phyloP scores from a whole-genome alignment of 23 tunicate species.

The Ascidia mentula region DNA sequence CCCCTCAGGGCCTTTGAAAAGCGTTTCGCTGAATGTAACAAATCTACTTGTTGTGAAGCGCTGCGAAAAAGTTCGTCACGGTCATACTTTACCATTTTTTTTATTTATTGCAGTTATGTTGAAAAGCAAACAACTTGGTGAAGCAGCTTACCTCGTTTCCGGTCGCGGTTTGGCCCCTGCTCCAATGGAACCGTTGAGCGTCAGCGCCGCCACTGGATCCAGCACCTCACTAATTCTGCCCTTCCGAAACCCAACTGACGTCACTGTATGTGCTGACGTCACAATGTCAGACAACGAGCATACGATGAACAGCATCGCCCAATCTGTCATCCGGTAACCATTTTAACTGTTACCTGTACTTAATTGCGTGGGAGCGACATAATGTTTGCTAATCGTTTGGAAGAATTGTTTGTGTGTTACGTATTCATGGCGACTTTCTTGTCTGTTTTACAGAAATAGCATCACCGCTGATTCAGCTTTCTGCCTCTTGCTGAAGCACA shows the following conservation, averaged over 20 bases:
- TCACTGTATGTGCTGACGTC: slow-evolving; percentile 63
- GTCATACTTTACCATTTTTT: no score
- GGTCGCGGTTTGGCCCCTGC: slow-evolving; percentile 80
- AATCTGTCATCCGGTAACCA: slow-evolving; percentile 63
- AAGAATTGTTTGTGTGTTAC: not conserved
- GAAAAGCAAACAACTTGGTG: slow-evolving; percentile 78
- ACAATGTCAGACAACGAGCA: slow-evolving; percentile 59
- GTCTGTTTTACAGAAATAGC: slow-evolving; percentile 47
- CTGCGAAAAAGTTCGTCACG: no score
- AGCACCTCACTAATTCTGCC: slow-evolving; percentile 89
- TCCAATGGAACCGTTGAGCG: slow-evolving; percentile 90
- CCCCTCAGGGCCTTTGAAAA: no score
- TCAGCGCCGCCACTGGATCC: slow-evolving; percentile 74
- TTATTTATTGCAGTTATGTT: slow-evolving; percentile 72
- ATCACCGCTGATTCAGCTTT: slow-evolving; percentile 82
- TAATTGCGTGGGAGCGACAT: not conserved
- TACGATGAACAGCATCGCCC: slow-evolving; percentile 56
- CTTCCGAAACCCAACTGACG: slow-evolving; percentile 79
- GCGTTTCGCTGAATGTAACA: no score
- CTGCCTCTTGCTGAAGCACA: slow-evolving; percentile 70
- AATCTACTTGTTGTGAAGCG: no score
- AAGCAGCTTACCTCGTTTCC: slow-evolving; percentile 49
- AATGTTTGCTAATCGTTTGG: not conserved
- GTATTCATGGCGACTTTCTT: not conserved
- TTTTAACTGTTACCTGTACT: not conserved